phyloP scores from a whole-genome alignment of 2,888 invertebrate species.

The Rotaria sp. region DNA sequence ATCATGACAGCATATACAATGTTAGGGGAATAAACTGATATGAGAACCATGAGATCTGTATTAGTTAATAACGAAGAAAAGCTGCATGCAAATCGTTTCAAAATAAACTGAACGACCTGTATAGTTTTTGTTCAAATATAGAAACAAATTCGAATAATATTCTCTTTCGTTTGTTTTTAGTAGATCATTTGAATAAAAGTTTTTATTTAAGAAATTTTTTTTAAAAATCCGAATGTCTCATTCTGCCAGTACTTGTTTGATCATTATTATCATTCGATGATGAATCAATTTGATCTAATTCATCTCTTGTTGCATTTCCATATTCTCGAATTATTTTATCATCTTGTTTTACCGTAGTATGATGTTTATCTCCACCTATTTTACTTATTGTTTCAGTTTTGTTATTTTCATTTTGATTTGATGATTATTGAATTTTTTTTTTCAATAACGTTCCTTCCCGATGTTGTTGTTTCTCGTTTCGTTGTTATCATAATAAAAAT shows the following conservation, averaged over 20 bases:
- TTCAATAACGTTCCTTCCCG: not conserved
- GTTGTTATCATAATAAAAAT: not conserved
- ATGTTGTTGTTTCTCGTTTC: not conserved
- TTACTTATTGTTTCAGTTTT: not conserved
- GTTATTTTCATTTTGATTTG: not conserved
- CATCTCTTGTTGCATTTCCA: not conserved
- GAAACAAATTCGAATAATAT: too few relatives aligned
- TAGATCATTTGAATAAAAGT: too few relatives aligned
- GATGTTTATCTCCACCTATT: not conserved
- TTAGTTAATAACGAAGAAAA: too few relatives aligned
- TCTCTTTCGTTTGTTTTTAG: too few relatives aligned
- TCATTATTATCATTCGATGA: not conserved
- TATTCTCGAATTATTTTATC: constrained; percentile 9
- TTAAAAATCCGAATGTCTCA: not conserved
- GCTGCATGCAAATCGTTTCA: too few relatives aligned
- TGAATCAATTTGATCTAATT: constrained; percentile 13
- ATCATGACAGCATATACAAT: too few relatives aligned
- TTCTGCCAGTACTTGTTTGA: not conserved
- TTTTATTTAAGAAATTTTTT: not conserved
- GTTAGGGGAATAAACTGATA: too few relatives aligned
- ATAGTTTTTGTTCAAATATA: too few relatives aligned
- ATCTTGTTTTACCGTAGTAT: not conserved
- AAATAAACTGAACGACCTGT: too few relatives aligned
- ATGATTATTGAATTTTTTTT: not conserved
- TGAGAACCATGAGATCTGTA: too few relatives aligned